phyloP scores from a whole-genome alignment of 2,797 vertebrate genomes.

The Darevskia nairensis region DNA sequence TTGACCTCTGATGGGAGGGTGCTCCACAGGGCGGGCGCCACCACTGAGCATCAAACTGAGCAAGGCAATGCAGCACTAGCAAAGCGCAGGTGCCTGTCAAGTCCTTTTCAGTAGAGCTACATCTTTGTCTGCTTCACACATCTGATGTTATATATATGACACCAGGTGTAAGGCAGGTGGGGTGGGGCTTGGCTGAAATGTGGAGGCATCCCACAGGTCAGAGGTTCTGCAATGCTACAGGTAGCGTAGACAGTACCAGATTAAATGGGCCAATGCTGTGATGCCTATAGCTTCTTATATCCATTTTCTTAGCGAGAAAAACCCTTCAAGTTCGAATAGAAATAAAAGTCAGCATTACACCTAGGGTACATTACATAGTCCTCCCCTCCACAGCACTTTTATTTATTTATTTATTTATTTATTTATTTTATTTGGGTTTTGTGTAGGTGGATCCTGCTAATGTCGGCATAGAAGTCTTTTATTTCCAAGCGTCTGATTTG shows the following conservation, averaged over 20 bases:
- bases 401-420: conserved; percentile 33
- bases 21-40: too few species aligned
- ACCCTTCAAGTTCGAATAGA: conserved; percentile 48
- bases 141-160: too few species aligned
- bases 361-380: background rate
- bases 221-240: too few species aligned
- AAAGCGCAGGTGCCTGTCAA: too few species aligned
- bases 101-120: too few species aligned
- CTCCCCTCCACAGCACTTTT: background rate
- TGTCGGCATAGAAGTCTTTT: background rate
- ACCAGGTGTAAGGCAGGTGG: too few species aligned
- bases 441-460: conserved; percentile 17
- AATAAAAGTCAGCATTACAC: background rate
- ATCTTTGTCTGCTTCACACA: too few species aligned
- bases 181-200: too few species aligned
- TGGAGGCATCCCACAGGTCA: too few species aligned
- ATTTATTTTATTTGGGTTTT: background rate
- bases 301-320: background rate
- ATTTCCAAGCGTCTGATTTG: conserved; percentile 38
- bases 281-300: background rate
- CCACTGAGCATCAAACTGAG: too few species aligned
- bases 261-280: background rate
- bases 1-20: too few species aligned
- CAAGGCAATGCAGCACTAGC: too few species aligned
- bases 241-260: background rate